Conservation (phyloP, 2,888 invertebrate genomes). For the Ceriagrion tenellum region DNA sequence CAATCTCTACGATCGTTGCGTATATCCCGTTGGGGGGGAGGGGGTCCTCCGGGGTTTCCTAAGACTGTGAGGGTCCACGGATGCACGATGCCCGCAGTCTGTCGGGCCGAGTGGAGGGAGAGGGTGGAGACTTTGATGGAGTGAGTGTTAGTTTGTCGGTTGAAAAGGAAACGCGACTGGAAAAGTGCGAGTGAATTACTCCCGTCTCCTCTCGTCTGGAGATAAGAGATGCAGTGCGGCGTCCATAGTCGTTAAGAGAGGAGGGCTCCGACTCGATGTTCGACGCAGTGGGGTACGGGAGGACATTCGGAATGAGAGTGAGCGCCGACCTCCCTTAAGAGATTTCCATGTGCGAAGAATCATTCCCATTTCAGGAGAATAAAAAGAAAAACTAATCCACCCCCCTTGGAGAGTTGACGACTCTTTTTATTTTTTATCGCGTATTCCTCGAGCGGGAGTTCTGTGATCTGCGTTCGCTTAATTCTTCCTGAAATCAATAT, state of each 20-base stretch:
- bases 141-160: conserved; percentile 8
- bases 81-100: not conserved
- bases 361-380: not conserved
- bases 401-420: not conserved
- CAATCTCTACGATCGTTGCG: conserved; percentile 28
- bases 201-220: not conserved
- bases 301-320: not conserved
- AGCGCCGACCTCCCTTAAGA: not conserved
- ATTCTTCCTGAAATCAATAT: not conserved
- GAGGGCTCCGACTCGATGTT: not conserved
- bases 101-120: not conserved
- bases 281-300: not conserved
- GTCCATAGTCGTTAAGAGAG: not conserved
- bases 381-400: not conserved
- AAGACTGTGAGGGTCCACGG: not conserved
- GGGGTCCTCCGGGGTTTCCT: not conserved
- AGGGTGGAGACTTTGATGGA: not conserved
- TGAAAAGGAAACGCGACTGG: not conserved
- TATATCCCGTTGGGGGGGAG: not conserved
- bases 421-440: not conserved
- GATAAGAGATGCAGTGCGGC: not conserved
- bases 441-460: not conserved
- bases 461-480: not conserved
- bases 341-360: not conserved
- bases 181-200: conserved; percentile 20